Percentiles rank a stretch among this genome's conserved stretches.
These are phyloP conservation scores for Typhlomys cinereus DNA, from an alignment of 2,113 vertebrate species.

Conservation along the genomic window DNA sequence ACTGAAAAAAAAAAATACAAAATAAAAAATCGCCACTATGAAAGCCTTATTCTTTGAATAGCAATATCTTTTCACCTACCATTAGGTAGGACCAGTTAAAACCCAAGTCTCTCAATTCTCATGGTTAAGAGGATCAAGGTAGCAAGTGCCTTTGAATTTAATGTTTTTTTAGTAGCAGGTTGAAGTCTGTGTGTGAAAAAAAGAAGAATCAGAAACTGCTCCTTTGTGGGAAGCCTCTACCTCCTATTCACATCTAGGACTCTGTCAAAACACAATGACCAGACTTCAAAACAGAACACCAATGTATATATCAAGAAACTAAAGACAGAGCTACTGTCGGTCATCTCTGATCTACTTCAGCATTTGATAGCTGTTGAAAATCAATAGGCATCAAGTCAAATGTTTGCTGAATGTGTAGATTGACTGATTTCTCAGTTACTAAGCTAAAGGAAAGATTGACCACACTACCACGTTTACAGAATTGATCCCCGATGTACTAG, in stretches of 20 bases:
- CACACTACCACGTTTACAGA: too few relatives aligned
- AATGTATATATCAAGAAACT: neutral
- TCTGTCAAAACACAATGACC: neutral
- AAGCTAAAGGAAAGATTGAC: neutral
- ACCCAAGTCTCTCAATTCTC: neutral
- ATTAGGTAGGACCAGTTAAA: slow-evolving; percentile 25
- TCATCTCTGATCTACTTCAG: neutral
- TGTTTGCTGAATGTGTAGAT: neutral
- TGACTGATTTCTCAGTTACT: neutral
- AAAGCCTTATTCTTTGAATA: slow-evolving; percentile 4
- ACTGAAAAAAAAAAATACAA: slow-evolving; percentile 38
- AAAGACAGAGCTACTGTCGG: neutral
- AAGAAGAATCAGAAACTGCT: neutral
- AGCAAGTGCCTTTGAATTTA: slow-evolving; percentile 53
- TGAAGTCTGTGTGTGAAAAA: neutral
- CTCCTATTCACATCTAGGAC: neutral
- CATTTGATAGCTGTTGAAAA: neutral
- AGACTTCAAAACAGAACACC: neutral
- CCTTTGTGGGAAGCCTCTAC: neutral
- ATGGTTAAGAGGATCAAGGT: slow-evolving; percentile 20
- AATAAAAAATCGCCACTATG: neutral
- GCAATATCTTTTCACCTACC: neutral
- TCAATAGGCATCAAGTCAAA: neutral
- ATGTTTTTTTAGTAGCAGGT: slow-evolving; percentile 49
- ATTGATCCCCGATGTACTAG: too few relatives aligned